phyloP scores from a whole-genome alignment of 2,888 invertebrate species.

The Cabera pusaria region DNA sequence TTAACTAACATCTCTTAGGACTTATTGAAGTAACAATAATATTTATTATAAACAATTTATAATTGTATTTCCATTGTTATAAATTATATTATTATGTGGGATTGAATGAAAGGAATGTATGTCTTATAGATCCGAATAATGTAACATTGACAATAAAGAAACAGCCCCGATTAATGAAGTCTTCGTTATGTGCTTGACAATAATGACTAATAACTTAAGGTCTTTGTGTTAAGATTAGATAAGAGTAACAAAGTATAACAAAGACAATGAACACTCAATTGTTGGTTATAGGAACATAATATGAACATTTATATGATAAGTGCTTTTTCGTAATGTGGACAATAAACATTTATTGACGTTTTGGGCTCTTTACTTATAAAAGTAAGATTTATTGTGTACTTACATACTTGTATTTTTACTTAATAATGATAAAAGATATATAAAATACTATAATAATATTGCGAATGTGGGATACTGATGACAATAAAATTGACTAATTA shows the following conservation, averaged over 20 bases:
- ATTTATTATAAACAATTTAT: conserved; percentile 6
- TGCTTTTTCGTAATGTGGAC: conserved; percentile 50
- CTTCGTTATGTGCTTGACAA: conserved; percentile 20
- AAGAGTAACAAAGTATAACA: conserved; percentile 12
- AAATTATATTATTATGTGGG: conserved; percentile 7
- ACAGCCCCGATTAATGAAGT: neutral
- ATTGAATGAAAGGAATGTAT: conserved; percentile 10
- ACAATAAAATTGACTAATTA: conserved; percentile 41
- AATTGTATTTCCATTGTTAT: conserved; percentile 21
- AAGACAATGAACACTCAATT: conserved; percentile 21
- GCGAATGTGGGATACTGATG: conserved; percentile 37
- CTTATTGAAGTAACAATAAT: conserved; percentile 26
- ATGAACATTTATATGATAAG: conserved; percentile 25
- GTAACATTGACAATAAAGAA: conserved; percentile 10
- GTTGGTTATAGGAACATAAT: conserved; percentile 14
- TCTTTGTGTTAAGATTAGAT: conserved; percentile 12
- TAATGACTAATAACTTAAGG: conserved; percentile 13
- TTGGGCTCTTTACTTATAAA: conserved; percentile 46
- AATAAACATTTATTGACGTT: conserved; percentile 48
- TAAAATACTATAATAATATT: too few relatives aligned
- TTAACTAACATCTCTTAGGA: conserved; percentile 25
- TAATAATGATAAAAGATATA: too few relatives aligned
- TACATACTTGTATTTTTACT: too few relatives aligned
- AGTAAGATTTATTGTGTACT: conserved; percentile 14
- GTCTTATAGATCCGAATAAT: conserved; percentile 1